phyloP scores from a whole-genome alignment of 2,888 invertebrate genomes.

The Luperina nickerlii region DNA sequence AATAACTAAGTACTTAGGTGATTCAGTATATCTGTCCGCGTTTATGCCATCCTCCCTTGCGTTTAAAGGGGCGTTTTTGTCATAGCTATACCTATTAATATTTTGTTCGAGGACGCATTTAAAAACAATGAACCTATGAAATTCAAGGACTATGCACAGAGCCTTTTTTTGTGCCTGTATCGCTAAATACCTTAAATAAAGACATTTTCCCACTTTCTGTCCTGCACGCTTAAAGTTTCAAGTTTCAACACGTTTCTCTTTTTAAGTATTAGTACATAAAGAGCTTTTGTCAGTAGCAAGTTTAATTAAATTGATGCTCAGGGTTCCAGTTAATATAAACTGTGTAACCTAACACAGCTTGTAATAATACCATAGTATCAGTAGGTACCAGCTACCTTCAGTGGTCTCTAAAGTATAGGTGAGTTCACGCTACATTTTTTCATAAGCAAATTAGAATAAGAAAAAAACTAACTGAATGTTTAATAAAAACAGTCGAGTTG shows the following conservation, averaged over 20 bases:
- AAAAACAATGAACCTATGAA: neutral
- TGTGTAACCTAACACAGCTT: neutral
- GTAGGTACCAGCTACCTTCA: neutral
- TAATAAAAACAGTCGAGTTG: constrained; percentile 34
- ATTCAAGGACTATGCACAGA: neutral
- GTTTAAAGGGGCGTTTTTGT: constrained; percentile 6
- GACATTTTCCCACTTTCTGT: neutral
- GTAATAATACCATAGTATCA: neutral
- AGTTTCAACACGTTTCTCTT: neutral
- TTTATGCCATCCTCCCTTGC: neutral
- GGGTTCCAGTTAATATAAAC: neutral
- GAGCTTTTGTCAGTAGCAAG: neutral
- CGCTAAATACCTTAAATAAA: neutral
- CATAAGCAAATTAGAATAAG: neutral
- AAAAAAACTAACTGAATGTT: constrained; percentile 41
- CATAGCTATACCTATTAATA: neutral
- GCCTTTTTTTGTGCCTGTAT: neutral
- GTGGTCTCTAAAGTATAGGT: neutral
- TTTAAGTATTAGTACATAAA: neutral
- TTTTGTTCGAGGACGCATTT: neutral
- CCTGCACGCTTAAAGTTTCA: neutral
- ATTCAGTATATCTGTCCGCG: neutral
- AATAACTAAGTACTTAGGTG: neutral
- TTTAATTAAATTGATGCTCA: neutral
- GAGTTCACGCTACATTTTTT: neutral